These are phyloP conservation scores for Pipistrellus kuhlii DNA, from an alignment of 2,797 vertebrate genomes.

Conservation along the genomic window DNA sequence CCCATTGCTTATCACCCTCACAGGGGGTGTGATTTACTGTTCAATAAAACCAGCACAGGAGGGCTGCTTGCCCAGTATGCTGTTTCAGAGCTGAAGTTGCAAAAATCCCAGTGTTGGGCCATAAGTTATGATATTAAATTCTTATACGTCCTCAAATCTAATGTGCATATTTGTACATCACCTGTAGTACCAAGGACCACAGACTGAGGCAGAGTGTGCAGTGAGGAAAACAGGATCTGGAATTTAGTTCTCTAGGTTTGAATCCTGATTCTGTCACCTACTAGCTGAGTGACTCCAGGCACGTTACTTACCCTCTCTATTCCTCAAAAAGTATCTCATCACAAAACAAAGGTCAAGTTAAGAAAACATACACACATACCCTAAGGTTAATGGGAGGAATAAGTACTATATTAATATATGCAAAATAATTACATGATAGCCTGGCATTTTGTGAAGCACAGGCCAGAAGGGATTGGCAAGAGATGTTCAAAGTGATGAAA, in stretches of 20 bases:
- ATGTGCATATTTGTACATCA: neutral
- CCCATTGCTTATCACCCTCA: neutral
- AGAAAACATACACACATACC: neutral
- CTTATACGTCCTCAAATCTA: neutral
- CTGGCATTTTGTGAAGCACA: neutral
- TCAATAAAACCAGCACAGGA: neutral
- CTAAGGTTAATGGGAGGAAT: neutral
- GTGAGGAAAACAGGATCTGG: neutral
- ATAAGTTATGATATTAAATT: neutral
- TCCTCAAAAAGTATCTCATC: neutral
- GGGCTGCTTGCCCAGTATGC: neutral
- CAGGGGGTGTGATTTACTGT: neutral
- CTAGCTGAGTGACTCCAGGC: no score
- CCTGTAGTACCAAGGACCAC: neutral
- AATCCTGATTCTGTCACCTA: neutral
- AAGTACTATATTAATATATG: neutral
- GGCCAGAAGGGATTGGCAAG: neutral
- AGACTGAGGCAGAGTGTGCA: neutral
- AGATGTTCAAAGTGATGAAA: neutral
- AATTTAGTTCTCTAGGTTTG: no score
- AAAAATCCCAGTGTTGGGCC: neutral
- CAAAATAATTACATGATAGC: neutral
- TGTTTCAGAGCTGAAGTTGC: neutral
- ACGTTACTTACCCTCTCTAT: neutral
- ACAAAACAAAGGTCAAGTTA: neutral